Base-by-base conservation (phyloP, 2,113 vertebrate species). In the Acanthochromis polyacanthus region DNA sequence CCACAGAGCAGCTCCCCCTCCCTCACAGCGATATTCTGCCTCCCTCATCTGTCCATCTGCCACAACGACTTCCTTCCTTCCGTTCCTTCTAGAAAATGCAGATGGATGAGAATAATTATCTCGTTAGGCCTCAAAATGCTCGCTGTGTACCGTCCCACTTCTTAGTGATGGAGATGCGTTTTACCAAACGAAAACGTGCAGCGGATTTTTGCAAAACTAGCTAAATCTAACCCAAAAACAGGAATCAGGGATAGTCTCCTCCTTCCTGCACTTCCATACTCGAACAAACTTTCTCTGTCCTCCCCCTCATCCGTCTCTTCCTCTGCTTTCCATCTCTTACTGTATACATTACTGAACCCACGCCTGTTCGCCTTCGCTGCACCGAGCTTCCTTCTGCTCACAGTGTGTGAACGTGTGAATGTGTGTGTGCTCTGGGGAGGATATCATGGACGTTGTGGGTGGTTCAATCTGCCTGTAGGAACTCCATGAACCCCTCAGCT, bases 341-440 rank as follows among this genome's bases (percentile, higher is more conserved):
- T 88, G 86, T 90, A 66, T 87, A 78, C 74, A 79, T 77, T 82
- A 87, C 38, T 59, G 67, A 85, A 66, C 67, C 82, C 86, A 85
- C 87, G 82, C 69, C 82, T 78, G 71, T 30, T 68, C 36, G 64
- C 50, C 58, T 65, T 73, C 53, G 57, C 48, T 40, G 65, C 82
- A 59, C 51, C 61, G 17, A 58, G 67, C 51, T 30, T 30, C 4
- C 30, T 30, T 30, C 30, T 30, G 30, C 65, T 75, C 23, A 20
- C 58, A 32, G 43, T 57, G 32, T 40, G 50, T 23, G 3, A 11
- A 12, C 12, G 38, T 40, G 38, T 40, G 40, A 36, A 51, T 56
- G 60, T 30, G 15, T 56, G 48, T 57, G 51, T 51, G 50, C 10
- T 10, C 10, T 10, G 30, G 45, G 45, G 64, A 78, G 11, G 38